phyloP scores from a whole-genome alignment of 2,113 vertebrate species.

The Argyrosomus japonicus region DNA sequence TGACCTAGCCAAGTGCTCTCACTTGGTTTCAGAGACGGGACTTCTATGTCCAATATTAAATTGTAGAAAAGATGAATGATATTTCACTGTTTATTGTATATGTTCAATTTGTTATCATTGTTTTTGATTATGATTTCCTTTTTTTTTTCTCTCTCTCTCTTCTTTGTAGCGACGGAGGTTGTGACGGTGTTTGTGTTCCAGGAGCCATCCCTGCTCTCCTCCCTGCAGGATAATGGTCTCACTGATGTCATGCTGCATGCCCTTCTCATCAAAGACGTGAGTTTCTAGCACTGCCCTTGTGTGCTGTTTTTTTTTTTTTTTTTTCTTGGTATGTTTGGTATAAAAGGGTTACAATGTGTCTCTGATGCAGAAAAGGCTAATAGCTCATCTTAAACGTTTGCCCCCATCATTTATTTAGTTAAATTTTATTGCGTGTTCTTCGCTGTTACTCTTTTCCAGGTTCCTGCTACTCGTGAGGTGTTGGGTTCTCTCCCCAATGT shows the following conservation, averaged over 20 bases:
- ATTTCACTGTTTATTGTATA: conserved; percentile 9
- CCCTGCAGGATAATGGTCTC: conserved; percentile 95
- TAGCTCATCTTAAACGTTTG: background rate
- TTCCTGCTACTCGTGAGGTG: conserved; percentile 95
- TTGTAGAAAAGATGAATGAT: background rate
- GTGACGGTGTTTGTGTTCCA: conserved; percentile 98
- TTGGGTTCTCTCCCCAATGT: conserved; percentile 96
- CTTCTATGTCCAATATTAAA: background rate
- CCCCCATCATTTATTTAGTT: no score
- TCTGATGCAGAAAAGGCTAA: background rate
- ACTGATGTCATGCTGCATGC: conserved; percentile 97
- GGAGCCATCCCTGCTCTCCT: conserved; percentile 95
- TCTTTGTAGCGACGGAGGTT: conserved; percentile 91
- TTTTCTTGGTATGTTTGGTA: background rate
- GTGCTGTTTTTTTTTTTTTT: background rate
- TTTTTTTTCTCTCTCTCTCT: conserved; percentile 31
- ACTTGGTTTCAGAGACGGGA: background rate
- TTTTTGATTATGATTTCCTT: conserved; percentile 6
- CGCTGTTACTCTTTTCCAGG: conserved; percentile 80
- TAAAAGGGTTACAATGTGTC: background rate
- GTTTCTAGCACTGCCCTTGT: conserved; percentile 60
- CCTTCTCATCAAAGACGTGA: conserved; percentile 96
- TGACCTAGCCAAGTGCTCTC: background rate
- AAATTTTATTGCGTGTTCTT: conserved; percentile 12
- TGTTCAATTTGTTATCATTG: background rate